Evolutionary conservation across 2,113 vertebrate genomes (phyloP).

Genomic region (Embiotoca jacksoni): DNA sequence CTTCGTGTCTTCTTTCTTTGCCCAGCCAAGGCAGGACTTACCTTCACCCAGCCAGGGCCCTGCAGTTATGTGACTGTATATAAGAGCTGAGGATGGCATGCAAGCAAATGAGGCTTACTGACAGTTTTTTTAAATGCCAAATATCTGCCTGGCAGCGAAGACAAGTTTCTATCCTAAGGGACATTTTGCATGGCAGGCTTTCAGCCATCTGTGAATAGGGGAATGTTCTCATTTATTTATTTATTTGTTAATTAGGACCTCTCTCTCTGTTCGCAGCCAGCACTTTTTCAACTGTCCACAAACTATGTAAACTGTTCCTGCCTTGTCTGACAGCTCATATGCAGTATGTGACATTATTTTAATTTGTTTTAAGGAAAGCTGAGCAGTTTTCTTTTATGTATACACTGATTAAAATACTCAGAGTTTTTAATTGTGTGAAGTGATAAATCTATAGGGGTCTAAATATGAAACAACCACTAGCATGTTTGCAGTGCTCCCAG

Average conservation of each 20-base stretch:
- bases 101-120: constrained; percentile 63
- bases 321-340: constrained; percentile 8
- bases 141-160: constrained; percentile 66
- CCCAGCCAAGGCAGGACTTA: background rate
- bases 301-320: constrained; percentile 28
- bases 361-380: background rate
- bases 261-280: constrained; percentile 39
- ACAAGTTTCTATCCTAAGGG: constrained; percentile 67
- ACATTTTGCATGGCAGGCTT: constrained; percentile 73
- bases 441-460: background rate
- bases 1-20: no score
- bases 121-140: constrained; percentile 70
- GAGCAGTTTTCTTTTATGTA: background rate
- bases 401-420: background rate
- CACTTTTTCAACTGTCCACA: constrained; percentile 15
- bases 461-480: constrained; percentile 9
- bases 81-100: constrained; percentile 31
- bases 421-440: background rate
- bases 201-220: constrained; percentile 76
- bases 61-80: constrained; percentile 38
- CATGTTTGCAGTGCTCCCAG: constrained; percentile 11
- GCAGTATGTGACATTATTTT: background rate
- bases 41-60: background rate
- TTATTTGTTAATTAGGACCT: constrained; percentile 65
- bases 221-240: constrained; percentile 56